phyloP scores from a whole-genome alignment of 1,140 invertebrate species.

The Paramacrobiotus metropolitanus region DNA sequence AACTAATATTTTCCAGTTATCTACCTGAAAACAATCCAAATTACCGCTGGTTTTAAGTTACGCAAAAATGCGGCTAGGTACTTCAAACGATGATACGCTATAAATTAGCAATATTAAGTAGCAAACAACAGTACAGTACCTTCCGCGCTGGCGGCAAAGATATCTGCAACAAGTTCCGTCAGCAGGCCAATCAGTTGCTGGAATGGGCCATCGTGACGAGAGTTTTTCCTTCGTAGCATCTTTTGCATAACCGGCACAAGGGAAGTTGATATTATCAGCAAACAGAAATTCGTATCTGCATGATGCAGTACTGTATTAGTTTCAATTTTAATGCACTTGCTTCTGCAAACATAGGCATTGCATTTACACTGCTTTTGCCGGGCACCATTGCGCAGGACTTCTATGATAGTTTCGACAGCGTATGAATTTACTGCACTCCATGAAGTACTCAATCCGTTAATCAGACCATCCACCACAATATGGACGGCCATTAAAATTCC shows the following conservation, averaged over 20 bases:
- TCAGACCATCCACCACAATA: background rate
- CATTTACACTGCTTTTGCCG: background rate
- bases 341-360: too few species aligned
- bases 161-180: background rate
- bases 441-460: background rate
- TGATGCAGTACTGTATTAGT: background rate
- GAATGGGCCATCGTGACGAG: background rate
- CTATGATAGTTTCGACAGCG: background rate
- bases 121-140: background rate
- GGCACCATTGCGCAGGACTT: background rate
- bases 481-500: background rate
- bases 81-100: too few species aligned
- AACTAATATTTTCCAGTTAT: too few species aligned
- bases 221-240: background rate
- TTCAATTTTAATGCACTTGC: background rate
- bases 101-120: too few species aligned
- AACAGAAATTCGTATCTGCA: background rate
- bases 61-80: too few species aligned
- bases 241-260: background rate
- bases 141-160: background rate
- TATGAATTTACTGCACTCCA: background rate
- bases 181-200: slow-evolving; percentile 1
- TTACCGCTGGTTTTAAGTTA: too few species aligned
- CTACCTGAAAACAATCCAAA: too few species aligned
- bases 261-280: background rate